Evolutionary conservation across 2,797 vertebrate species (phyloP).

Genomic region (Scyliorhinus canicula): DNA sequence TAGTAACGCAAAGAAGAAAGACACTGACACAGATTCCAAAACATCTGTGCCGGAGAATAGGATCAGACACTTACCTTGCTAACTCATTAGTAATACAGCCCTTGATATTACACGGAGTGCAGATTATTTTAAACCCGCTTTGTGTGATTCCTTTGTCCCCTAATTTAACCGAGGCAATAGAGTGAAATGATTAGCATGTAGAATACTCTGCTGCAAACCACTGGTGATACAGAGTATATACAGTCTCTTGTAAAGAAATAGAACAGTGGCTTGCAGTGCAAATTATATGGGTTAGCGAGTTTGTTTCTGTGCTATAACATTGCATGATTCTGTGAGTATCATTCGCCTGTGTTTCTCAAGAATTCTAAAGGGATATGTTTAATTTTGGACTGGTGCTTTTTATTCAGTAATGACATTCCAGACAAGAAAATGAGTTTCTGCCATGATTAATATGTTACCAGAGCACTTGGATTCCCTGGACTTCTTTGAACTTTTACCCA

Average conservation of each 20-base stretch:
- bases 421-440: not conserved
- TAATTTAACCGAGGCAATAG: not conserved
- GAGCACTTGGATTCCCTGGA: not conserved
- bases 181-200: not conserved
- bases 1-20: not conserved
- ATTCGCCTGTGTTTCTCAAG: not conserved
- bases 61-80: not conserved
- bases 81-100: not conserved
- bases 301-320: not conserved
- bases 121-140: not conserved
- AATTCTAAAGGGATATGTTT: not conserved
- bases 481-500: no score
- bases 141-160: not conserved
- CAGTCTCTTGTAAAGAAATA: not conserved
- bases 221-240: not conserved
- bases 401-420: not conserved
- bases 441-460: not conserved
- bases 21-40: not conserved
- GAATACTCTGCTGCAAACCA: not conserved
- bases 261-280: not conserved
- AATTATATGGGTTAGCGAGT: not conserved
- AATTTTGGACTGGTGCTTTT: not conserved
- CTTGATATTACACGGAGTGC: not conserved
- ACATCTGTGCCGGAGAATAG: not conserved
- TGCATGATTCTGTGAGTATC: not conserved